A percentile compares a stretch with the other conserved stretches of the same genome.
phyloP scores from a whole-genome alignment of 2,888 invertebrate species.

The Acheta domesticus region DNA sequence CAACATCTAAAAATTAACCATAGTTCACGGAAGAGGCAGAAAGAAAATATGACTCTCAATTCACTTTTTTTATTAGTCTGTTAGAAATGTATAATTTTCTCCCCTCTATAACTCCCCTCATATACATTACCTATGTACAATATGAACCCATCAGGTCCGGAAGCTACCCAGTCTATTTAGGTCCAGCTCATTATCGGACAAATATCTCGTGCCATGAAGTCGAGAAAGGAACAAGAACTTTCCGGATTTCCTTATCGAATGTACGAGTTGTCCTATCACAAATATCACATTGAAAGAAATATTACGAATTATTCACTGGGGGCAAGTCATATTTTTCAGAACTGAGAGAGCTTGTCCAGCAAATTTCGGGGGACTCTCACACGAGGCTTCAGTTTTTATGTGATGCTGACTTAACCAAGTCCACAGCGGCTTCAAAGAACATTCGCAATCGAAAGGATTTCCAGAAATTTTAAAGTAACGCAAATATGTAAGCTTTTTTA shows the following conservation, averaged over 20 bases:
- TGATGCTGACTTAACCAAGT: conserved; percentile 12
- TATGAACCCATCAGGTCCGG: too few relatives aligned
- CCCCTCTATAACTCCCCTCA: too few relatives aligned
- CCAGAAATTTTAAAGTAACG: conserved; percentile 21
- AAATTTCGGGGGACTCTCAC: background rate
- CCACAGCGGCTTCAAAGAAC: conserved; percentile 21
- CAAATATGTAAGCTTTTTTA: conserved; percentile 2
- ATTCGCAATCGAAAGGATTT: conserved; percentile 18
- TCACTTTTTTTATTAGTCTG: too few relatives aligned
- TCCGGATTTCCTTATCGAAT: background rate
- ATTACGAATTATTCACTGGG: background rate
- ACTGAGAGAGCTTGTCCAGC: background rate
- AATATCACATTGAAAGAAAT: background rate
- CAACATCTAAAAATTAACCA: too few relatives aligned
- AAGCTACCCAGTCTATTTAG: too few relatives aligned
- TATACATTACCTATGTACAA: too few relatives aligned
- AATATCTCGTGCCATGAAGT: too few relatives aligned
- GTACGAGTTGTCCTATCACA: background rate
- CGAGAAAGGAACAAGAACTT: too few relatives aligned
- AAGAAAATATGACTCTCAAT: too few relatives aligned
- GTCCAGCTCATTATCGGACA: too few relatives aligned
- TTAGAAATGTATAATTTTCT: too few relatives aligned
- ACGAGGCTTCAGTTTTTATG: background rate
- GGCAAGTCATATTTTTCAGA: background rate
- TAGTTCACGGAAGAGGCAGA: too few relatives aligned